A percentile compares a stretch with the other conserved stretches of the same genome.
phyloP scores from a whole-genome alignment of 2,888 invertebrate species.

The Lypha dubia region DNA sequence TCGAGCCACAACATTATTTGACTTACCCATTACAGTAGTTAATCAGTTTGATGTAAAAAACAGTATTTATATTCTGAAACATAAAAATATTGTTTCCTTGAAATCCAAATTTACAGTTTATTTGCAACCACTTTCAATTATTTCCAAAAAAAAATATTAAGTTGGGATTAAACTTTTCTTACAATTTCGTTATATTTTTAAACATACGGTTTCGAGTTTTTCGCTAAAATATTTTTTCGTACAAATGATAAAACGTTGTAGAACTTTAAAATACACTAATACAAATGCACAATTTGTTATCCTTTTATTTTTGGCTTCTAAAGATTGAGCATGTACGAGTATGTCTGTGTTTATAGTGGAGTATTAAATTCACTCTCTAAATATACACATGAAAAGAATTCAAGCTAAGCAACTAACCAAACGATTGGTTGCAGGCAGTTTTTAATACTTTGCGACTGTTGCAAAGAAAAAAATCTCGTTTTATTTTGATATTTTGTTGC shows the following conservation, averaged over 20 bases:
- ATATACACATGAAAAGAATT: conserved; percentile 29
- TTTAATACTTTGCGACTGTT: conserved; percentile 58
- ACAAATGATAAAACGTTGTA: conserved; percentile 18
- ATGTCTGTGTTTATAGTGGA: conserved; percentile 20
- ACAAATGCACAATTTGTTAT: conserved; percentile 51
- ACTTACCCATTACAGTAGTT: conserved; percentile 41
- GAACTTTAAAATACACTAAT: conserved; percentile 24
- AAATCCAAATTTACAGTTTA: conserved; percentile 11
- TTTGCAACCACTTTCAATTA: background rate
- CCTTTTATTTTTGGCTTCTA: conserved; percentile 39
- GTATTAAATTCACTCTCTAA: conserved; percentile 58
- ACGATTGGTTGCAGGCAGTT: conserved; percentile 39
- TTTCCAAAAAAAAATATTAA: background rate
- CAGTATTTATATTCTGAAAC: conserved; percentile 44
- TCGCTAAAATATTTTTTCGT: conserved; percentile 3
- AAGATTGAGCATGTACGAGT: too few species aligned
- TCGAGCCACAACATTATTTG: background rate
- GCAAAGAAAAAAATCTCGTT: conserved; percentile 48
- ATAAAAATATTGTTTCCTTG: background rate
- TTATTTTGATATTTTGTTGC: conserved; percentile 54
- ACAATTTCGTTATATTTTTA: conserved; percentile 10
- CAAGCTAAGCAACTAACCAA: conserved; percentile 35
- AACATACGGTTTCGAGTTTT: conserved; percentile 14
- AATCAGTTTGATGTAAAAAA: conserved; percentile 6
- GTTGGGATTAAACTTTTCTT: background rate